Evolutionary conservation across 2,888 invertebrate species (phyloP).

Genomic region (Strigamia maritima): DNA sequence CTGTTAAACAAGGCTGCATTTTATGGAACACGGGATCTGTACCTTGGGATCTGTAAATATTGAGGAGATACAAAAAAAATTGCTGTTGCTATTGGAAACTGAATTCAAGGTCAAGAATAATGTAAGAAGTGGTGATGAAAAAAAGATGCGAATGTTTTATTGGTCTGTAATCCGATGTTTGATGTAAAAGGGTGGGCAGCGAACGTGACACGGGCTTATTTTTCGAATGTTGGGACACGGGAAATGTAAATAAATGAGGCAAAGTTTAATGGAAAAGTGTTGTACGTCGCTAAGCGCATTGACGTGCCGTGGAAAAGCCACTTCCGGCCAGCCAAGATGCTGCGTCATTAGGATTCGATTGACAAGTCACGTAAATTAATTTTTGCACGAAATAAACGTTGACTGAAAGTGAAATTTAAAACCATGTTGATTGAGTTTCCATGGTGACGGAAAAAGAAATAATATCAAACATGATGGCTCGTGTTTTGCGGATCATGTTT

Average conservation of each 20-base stretch:
- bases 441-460: neutral
- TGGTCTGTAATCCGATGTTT: neutral
- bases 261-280: constrained; percentile 5
- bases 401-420: neutral
- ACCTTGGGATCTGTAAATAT: neutral
- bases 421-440: neutral
- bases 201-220: neutral
- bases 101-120: constrained; percentile 16
- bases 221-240: neutral
- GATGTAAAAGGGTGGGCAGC: neutral
- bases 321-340: constrained; percentile 25
- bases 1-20: neutral
- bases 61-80: neutral
- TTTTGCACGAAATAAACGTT: neutral
- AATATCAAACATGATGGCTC: too few species aligned
- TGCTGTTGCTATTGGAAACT: constrained; percentile 1
- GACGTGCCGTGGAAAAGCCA: neutral
- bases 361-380: neutral
- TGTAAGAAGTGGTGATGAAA: neutral
- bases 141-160: neutral
- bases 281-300: constrained; percentile 2
- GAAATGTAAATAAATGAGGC: neutral
- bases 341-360: constrained; percentile 1
- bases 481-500: neutral
- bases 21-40: neutral